phyloP scores from a whole-genome alignment of 2,888 invertebrate species.

The Acrobasis suavella region DNA sequence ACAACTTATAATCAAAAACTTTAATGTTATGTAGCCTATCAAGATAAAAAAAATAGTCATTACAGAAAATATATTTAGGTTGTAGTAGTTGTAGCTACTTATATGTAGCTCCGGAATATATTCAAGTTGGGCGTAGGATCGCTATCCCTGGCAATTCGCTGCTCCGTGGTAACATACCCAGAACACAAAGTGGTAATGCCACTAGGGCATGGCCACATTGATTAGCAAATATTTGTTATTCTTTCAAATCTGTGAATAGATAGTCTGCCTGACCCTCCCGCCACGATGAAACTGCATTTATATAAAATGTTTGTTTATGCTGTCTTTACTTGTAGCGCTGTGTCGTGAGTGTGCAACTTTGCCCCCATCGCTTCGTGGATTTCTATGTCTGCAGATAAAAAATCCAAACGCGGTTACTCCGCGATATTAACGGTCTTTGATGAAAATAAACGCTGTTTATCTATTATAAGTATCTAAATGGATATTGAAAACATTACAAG shows the following conservation, averaged over 20 bases:
- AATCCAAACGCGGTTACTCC: slow-evolving; percentile 42
- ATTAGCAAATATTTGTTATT: no score
- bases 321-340: slow-evolving; percentile 43
- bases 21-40: no score
- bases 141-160: no score
- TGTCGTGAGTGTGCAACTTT: slow-evolving; percentile 61
- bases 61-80: no score
- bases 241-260: neutral
- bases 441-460: slow-evolving; percentile 11
- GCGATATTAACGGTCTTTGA: slow-evolving; percentile 28
- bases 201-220: no score
- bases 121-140: no score
- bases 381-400: slow-evolving; percentile 64
- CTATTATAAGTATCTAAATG: slow-evolving; percentile 4
- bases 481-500: neutral
- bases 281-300: slow-evolving; percentile 1
- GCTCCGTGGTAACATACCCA: no score
- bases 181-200: no score
- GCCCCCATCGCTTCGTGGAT: slow-evolving; percentile 55
- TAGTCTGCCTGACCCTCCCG: neutral
- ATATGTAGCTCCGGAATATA: no score
- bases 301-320: slow-evolving; percentile 16
- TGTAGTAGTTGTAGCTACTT: no score
- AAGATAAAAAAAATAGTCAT: no score
- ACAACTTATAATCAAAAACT: no score